phyloP scores from a whole-genome alignment of 2,888 invertebrate genomes.

The Aphodius sticticus region DNA sequence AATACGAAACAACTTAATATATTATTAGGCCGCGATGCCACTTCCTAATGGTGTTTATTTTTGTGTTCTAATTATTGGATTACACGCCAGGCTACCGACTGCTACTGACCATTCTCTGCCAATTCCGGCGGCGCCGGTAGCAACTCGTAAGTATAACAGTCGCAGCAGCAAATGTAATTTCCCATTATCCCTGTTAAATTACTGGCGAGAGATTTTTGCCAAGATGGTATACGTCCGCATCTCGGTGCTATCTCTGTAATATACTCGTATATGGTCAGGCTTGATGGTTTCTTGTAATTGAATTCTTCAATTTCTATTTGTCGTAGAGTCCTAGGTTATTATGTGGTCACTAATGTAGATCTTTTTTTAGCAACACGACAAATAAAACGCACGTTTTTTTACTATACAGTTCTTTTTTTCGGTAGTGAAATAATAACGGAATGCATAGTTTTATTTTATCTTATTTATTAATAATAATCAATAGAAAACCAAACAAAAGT shows the following conservation, averaged over 20 bases:
- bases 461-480: too few relatives aligned
- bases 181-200: background rate
- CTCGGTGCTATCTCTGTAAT: background rate
- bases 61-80: slow-evolving; percentile 20
- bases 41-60: slow-evolving; percentile 26
- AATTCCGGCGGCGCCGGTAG: background rate
- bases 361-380: background rate
- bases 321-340: background rate
- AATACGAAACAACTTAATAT: slow-evolving; percentile 19
- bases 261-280: slow-evolving; percentile 4
- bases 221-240: background rate
- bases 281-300: background rate
- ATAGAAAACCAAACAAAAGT: too few relatives aligned
- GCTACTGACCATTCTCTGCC: background rate
- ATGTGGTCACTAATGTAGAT: background rate
- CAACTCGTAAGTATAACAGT: background rate
- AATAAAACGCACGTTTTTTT: background rate
- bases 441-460: too few relatives aligned
- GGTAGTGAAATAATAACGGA: too few relatives aligned
- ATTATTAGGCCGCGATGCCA: slow-evolving; percentile 20
- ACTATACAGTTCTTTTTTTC: too few relatives aligned
- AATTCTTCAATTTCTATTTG: slow-evolving; percentile 4
- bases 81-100: background rate
- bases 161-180: background rate
- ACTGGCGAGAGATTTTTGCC: background rate